Evolutionary conservation across 1,140 invertebrate species (phyloP), one percentile per base, ranked within the genome.

Genomic region (Fopius arisanus): DNA sequence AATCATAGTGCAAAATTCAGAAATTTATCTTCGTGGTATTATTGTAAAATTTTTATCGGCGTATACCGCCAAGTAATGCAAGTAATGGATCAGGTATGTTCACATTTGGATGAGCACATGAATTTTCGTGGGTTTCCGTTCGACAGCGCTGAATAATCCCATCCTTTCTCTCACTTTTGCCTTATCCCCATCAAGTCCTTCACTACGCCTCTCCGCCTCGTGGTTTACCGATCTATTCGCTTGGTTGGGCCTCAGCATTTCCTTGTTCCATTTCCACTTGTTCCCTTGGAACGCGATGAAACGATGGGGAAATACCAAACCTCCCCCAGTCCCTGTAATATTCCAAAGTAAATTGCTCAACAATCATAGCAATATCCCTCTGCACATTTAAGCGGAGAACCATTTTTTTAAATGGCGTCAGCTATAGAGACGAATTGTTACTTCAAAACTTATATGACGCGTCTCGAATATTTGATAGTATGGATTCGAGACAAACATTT

Each of bases 31-130:
- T 7, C 12, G 33, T 10, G 33, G 33, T 9, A 3, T 33, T 37
- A 10, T 16, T 48, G 16, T 14, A 48, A 48, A 6, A 59, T 59
- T 26, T 59, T 59, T 14, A 59, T 7, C 2, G 19, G 6, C 23
- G 12, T 23, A 4, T 26, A 59, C 54, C 21, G 14, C 23, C 9
- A 28, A 59, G 26, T 59, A 59, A 59, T 59, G 23, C 54, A 28
- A 6, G 54, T 59, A 28, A 28, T 26, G 54, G 21, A 59, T 59
- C 54, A 59, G 23, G 26, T 59, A 59, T 59, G 14, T 59, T 59
- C 54, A 59, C 54, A 59, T 59, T 59, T 59, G 1, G 54, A 59
- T 59, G 54, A 59, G 54, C 54, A 28, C 54, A 59, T 9, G 54
- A 59, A 26, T 59, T 48, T 59, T 59, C 54, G 54, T 26, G 54